Evolutionary conservation across 2,888 invertebrate species (phyloP).

Genomic region (Trachelus tabidus): DNA sequence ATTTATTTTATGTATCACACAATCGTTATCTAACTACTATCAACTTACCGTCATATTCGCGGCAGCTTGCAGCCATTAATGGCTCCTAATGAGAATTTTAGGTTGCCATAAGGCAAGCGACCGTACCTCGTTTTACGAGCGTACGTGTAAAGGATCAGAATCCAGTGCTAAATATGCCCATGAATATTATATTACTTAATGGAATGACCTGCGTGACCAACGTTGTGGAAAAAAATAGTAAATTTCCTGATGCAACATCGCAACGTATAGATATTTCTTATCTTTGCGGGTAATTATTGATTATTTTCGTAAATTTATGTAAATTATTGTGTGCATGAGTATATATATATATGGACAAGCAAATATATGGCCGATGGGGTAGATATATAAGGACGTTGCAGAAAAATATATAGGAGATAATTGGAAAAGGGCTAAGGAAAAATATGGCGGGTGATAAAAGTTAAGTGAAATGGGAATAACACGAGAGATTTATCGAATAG

Average conservation of each 20-base stretch:
- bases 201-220: background rate
- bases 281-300: background rate
- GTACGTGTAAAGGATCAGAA: background rate
- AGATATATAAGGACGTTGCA: background rate
- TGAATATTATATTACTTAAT: background rate
- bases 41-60: background rate
- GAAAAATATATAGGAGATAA: background rate
- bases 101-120: background rate
- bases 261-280: background rate
- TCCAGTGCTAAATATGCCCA: background rate
- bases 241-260: background rate
- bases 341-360: background rate
- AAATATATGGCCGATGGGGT: background rate
- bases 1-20: too few relatives aligned
- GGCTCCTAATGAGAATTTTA: background rate
- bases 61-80: background rate
- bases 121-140: background rate
- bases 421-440: background rate
- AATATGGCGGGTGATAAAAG: background rate
- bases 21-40: too few relatives aligned
- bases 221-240: background rate
- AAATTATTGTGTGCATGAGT: too few relatives aligned
- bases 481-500: background rate
- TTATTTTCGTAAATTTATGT: background rate
- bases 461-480: background rate